Percentiles rank a stretch among this genome's conserved stretches.
Conservation (phyloP, 2,113 vertebrate species). For the Lycaon pictus region DNA sequence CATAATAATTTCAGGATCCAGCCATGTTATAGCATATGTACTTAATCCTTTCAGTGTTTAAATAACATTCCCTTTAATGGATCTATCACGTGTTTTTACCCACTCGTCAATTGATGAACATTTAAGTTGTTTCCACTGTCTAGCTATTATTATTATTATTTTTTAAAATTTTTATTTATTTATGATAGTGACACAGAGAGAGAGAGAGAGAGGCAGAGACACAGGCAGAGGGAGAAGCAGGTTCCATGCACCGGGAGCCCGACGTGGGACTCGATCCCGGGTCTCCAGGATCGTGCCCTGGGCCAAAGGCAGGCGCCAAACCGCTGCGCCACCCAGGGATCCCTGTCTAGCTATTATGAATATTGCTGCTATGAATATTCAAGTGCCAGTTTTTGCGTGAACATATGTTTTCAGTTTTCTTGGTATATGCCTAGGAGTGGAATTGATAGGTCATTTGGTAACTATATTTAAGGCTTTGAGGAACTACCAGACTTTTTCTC, state of each 20-base stretch:
- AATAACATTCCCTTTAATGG: background rate
- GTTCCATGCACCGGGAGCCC: too few species aligned
- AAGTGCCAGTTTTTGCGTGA: background rate
- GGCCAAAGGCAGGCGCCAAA: too few species aligned
- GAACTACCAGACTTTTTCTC: background rate
- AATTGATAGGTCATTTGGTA: background rate
- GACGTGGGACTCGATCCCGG: too few species aligned
- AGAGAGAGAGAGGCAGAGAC: too few species aligned
- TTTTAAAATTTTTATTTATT: too few species aligned
- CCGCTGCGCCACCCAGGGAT: too few species aligned
- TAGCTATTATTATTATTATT: background rate
- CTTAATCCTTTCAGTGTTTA: background rate
- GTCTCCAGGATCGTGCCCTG: too few species aligned
- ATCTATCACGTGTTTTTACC: background rate
- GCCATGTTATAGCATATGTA: background rate
- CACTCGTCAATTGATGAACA: background rate
- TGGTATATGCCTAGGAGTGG: background rate
- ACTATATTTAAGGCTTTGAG: slow-evolving; percentile 42
- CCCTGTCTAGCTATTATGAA: background rate
- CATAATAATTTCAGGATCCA: background rate
- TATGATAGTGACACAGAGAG: too few species aligned
- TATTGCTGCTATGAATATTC: background rate
- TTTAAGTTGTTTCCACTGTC: background rate
- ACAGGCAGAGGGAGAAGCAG: too few species aligned
- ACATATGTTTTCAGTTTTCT: background rate